Evolutionary conservation across 2,888 invertebrate genomes (phyloP).

Genomic region (Anoplius nigerrimus): DNA sequence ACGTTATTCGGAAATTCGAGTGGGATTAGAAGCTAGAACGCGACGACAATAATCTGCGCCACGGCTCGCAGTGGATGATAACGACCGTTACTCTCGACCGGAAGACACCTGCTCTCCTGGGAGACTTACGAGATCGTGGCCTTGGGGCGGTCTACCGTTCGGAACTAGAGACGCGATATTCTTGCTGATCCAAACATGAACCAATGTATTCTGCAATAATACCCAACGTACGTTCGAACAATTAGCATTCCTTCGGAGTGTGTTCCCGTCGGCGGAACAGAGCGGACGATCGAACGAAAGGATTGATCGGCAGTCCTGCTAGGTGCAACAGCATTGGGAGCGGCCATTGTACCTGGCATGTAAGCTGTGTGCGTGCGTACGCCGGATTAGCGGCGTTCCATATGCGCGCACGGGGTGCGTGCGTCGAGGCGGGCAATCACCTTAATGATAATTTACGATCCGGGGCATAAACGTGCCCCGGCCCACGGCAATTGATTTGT

Average conservation of each 20-base stretch:
- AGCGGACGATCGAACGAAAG: no score
- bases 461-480: conserved; percentile 66
- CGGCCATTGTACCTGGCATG: conserved; percentile 37
- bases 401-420: conserved; percentile 35
- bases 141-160: conserved; percentile 18
- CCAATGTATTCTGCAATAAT: no score
- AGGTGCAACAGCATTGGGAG: background rate
- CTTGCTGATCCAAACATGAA: no score
- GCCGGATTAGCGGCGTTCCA: conserved; percentile 28
- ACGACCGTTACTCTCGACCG: background rate
- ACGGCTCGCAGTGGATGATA: background rate
- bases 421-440: conserved; percentile 67
- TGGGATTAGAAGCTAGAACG: no score
- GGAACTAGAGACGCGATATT: background rate
- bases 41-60: background rate
- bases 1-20: no score
- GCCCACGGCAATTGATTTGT: conserved; percentile 67
- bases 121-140: conserved; percentile 12
- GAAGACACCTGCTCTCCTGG: conserved; percentile 5
- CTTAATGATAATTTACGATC: conserved; percentile 74
- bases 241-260: no score
- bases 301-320: no score
- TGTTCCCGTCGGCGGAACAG: no score
- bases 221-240: no score
- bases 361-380: conserved; percentile 14